phyloP scores from a whole-genome alignment of 2,113 vertebrate genomes.

The Campylomormyrus tamandua region DNA sequence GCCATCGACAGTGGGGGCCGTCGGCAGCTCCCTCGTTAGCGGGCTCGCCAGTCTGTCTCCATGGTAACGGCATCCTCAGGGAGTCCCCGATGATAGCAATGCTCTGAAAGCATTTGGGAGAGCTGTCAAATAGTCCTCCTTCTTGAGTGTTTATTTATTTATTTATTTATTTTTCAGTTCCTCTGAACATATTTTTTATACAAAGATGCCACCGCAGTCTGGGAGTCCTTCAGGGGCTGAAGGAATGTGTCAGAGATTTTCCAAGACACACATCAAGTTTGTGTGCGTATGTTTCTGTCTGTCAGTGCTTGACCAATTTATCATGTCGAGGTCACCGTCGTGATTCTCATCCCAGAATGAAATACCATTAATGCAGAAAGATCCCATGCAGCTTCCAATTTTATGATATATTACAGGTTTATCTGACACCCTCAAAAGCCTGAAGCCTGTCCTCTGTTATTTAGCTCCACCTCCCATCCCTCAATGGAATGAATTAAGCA shows the following conservation, averaged over 20 bases:
- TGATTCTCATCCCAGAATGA: not conserved
- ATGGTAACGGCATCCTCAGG: slow-evolving; percentile 56
- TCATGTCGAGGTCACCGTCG: not conserved
- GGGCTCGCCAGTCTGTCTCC: slow-evolving; percentile 47
- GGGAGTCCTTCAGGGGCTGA: not conserved
- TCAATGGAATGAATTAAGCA: not conserved
- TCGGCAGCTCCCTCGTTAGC: slow-evolving; percentile 40
- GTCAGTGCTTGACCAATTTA: slow-evolving; percentile 2
- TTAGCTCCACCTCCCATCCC: not conserved
- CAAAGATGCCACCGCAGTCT: not conserved
- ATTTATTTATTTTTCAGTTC: not conserved
- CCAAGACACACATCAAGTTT: not conserved
- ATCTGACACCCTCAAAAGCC: not conserved
- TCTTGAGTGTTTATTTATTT: slow-evolving; percentile 13
- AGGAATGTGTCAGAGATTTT: not conserved
- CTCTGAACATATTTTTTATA: slow-evolving; percentile 15
- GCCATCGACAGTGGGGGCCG: slow-evolving; percentile 27
- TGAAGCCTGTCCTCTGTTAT: not conserved
- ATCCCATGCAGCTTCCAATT: not conserved
- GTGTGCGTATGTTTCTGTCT: not conserved
- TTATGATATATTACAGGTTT: not conserved
- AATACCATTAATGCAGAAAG: not conserved
- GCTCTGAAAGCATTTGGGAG: slow-evolving; percentile 41
- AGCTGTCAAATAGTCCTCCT: slow-evolving; percentile 36
- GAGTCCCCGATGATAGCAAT: slow-evolving; percentile 46